Evolutionary conservation across 2,888 invertebrate genomes (phyloP).

Genomic region (Nomada fucata): DNA sequence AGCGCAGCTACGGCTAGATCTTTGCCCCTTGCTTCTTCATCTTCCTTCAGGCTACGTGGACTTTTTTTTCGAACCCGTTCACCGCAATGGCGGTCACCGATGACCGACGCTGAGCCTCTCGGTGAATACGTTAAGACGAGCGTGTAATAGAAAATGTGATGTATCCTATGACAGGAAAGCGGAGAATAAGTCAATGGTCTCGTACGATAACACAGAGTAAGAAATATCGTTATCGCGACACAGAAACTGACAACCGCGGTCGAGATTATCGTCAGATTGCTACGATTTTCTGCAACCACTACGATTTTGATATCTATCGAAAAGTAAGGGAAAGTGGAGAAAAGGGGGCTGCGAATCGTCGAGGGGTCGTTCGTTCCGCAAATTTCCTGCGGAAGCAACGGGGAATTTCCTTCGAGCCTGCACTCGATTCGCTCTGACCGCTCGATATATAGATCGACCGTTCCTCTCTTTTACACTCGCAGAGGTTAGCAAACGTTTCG

Average conservation of each 20-base stretch:
- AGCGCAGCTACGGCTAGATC: slow-evolving; percentile 12
- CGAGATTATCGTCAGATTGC: too few relatives aligned
- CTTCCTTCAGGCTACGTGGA: neutral
- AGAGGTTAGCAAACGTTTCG: slow-evolving; percentile 63
- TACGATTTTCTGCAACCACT: neutral
- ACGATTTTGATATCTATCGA: slow-evolving; percentile 1
- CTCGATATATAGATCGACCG: slow-evolving; percentile 60
- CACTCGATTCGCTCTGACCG: slow-evolving; percentile 55
- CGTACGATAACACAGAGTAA: neutral
- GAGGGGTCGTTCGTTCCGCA: slow-evolving; percentile 58
- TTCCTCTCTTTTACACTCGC: slow-evolving; percentile 44
- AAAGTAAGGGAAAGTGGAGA: neutral
- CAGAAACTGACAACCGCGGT: too few relatives aligned
- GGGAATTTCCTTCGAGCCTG: slow-evolving; percentile 64
- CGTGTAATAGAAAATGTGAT: too few relatives aligned
- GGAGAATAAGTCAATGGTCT: neutral
- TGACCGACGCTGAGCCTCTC: too few relatives aligned
- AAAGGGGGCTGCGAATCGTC: slow-evolving; percentile 28
- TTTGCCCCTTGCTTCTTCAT: neutral
- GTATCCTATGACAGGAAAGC: too few relatives aligned
- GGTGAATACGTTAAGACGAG: too few relatives aligned
- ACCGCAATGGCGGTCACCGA: too few relatives aligned
- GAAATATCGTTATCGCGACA: too few relatives aligned
- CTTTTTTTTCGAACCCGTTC: neutral
- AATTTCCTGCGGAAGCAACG: slow-evolving; percentile 74